Base-by-base conservation (phyloP, 2,888 invertebrate genomes). In the Ditylenchus weischeri region DNA sequence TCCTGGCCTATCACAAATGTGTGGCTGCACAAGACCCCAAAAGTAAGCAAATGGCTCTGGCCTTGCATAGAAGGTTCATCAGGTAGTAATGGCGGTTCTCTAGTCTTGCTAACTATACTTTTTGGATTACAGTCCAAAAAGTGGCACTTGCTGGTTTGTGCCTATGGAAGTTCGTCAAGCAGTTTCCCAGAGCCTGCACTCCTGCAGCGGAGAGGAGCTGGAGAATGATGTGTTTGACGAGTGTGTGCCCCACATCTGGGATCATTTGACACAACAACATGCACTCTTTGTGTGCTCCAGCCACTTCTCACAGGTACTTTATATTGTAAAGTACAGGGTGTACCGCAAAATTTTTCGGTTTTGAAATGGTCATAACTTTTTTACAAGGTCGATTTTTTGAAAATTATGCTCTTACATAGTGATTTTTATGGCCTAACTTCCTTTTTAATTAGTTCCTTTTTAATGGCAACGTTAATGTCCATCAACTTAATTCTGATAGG, bases 121-220 rank as follows among this genome's bases (percentile, higher is more conserved):
- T n/a, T 38, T n/a, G 48, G 18, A 21, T 69, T 70, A 54, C 59
- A 70, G 70, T 38, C 60, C 65, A 7, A 51, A 62, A 11, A 69
- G 69, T n/a, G 72, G 72, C 21, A 51, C 49, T 18, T 72, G 72
- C 65, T 60, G 63, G 29, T 72, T 72, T 51, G 68, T 72, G 13
- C 70, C 67, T 18, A 23, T 48, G 5, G 38, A 47, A 3, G 51
- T 68, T 48, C 69, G 72, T 19, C 49, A 49, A 23, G 72, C 68
- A 29, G 49, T 50, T 49, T 62, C 72, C n/a, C 62, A 62, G 48
- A 36, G 43, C 3, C 51, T 69, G 29, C 64, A 60, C 47, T 35
- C 15, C 18, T 35, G 23, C 35, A 47, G 38, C 48, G 47, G n/a
- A 59, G 57, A 29, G 51, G 50, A n/a, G 48, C 72, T 67, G 43